These are phyloP conservation scores for Poeciliopsis paucimaculata DNA, from an alignment of 2,797 vertebrate species.

Conservation along the genomic window DNA sequence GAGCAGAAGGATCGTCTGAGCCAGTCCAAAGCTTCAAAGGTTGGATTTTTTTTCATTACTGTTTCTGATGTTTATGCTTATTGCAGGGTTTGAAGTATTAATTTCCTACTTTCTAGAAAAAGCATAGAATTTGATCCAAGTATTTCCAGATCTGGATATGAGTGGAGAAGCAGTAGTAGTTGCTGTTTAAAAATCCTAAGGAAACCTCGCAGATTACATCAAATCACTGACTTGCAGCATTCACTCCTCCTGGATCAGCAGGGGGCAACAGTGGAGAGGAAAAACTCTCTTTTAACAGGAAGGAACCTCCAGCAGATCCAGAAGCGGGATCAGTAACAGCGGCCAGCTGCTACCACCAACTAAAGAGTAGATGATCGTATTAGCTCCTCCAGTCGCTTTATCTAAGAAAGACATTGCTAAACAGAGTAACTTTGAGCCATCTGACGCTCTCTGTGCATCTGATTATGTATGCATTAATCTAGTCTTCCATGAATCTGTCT, in stretches of 20 bases:
- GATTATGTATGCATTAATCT: not conserved
- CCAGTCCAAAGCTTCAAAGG: conserved; percentile 99
- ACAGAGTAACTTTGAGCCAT: not conserved
- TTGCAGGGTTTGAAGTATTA: not conserved
- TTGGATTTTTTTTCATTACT: conserved; percentile 56
- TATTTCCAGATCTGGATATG: not conserved
- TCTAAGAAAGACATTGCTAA: not conserved
- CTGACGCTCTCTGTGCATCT: too few relatives aligned
- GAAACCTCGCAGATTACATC: too few relatives aligned
- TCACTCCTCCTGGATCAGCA: too few relatives aligned
- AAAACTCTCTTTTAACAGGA: too few relatives aligned
- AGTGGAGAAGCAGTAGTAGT: not conserved
- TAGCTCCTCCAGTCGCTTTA: not conserved
- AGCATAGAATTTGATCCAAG: not conserved
- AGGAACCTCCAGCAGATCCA: not conserved
- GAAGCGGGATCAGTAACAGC: not conserved
- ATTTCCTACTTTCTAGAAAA: not conserved
- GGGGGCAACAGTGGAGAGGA: too few relatives aligned
- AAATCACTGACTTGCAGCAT: too few relatives aligned
- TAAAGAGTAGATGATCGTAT: not conserved
- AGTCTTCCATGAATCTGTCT: not conserved
- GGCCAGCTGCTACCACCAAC: not conserved
- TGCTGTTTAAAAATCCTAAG: too few relatives aligned
- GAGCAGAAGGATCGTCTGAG: conserved; percentile 99
- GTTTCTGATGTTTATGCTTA: not conserved